These are phyloP conservation scores for Canis aureus DNA, from an alignment of 2,113 vertebrate genomes.

Conservation along the genomic window DNA sequence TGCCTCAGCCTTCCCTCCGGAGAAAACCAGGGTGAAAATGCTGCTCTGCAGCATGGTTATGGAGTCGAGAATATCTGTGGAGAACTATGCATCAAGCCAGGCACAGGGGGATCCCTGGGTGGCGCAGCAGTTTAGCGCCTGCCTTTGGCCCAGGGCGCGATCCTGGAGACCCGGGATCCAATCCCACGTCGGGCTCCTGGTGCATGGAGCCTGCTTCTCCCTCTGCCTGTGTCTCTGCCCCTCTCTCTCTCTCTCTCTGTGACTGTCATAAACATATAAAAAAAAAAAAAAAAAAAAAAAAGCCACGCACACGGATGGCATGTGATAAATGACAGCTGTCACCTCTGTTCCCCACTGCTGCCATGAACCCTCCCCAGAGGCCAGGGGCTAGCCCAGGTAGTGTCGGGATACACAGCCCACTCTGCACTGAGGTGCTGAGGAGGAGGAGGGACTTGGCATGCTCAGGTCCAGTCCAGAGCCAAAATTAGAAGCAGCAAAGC, in stretches of 20 bases:
- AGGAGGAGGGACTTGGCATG: neutral
- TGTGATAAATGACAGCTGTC: neutral
- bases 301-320: neutral
- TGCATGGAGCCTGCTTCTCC: too few species aligned
- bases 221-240: too few species aligned
- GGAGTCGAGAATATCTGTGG: fast-evolving
- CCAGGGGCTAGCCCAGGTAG: neutral
- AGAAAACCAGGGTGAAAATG: neutral
- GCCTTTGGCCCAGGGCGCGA: too few species aligned
- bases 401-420: neutral
- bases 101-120: neutral
- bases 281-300: too few species aligned
- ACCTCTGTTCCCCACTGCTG: too few species aligned
- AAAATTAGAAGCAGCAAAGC: neutral
- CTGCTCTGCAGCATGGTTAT: too few species aligned
- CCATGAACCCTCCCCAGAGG: neutral
- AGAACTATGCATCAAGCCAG: neutral
- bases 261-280: too few species aligned
- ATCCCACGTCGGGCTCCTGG: too few species aligned
- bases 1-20: neutral
- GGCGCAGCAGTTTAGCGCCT: too few species aligned
- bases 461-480: neutral
- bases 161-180: too few species aligned
- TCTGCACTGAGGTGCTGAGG: neutral
- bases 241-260: too few species aligned